Percentiles rank a stretch among this genome's conserved stretches.
Conservation (phyloP, 2,888 invertebrate species). For the Netelia virgata region DNA sequence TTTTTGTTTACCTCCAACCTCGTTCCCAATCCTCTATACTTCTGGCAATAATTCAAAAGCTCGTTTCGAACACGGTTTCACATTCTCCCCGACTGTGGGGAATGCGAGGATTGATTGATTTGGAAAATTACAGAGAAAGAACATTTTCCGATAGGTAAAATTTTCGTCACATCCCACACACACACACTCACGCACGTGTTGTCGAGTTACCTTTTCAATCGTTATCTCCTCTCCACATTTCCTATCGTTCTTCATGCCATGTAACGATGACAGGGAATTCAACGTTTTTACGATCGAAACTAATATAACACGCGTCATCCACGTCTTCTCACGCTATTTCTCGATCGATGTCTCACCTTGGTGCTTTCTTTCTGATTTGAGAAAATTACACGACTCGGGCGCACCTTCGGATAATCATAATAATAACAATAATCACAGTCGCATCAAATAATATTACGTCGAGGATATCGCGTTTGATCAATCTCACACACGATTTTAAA, state of each 20-base stretch:
- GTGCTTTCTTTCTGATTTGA: slow-evolving; percentile 32
- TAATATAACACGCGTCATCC: slow-evolving; percentile 2
- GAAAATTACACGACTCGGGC: slow-evolving; percentile 44
- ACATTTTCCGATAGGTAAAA: slow-evolving; percentile 36
- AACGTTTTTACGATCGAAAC: slow-evolving; percentile 31
- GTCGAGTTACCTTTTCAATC: slow-evolving; percentile 44
- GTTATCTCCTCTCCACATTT: slow-evolving; percentile 9
- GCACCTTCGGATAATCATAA: slow-evolving; percentile 2
- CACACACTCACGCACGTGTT: not conserved
- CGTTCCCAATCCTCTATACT: slow-evolving; percentile 7
- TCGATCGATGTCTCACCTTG: slow-evolving; percentile 1
- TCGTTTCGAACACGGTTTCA: slow-evolving; percentile 24
- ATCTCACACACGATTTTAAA: slow-evolving; percentile 18
- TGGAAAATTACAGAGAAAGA: slow-evolving; percentile 43
- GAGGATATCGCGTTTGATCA: slow-evolving; percentile 53
- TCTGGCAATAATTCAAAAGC: slow-evolving; percentile 57
- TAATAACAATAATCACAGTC: slow-evolving; percentile 13
- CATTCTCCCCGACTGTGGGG: not conserved
- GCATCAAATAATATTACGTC: slow-evolving; percentile 1
- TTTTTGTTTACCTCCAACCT: not conserved
- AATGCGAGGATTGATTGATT: slow-evolving; percentile 44
- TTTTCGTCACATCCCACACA: slow-evolving; percentile 29
- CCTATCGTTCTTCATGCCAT: slow-evolving; percentile 3
- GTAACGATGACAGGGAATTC: slow-evolving; percentile 57
- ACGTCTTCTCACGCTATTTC: slow-evolving; percentile 36